Conservation (phyloP, 2,113 vertebrate genomes). For the Thermophis baileyi region DNA sequence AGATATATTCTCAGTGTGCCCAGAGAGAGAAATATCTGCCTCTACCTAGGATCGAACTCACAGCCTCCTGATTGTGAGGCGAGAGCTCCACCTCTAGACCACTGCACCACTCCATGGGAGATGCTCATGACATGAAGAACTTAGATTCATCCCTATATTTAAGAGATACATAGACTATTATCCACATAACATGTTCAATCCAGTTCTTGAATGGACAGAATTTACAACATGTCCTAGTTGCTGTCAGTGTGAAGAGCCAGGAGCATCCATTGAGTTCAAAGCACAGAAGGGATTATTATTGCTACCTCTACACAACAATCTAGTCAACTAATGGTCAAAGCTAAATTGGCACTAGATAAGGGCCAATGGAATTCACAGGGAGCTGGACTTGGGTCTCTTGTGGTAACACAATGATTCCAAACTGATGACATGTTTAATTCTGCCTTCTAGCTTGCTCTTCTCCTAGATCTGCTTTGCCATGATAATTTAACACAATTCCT, state of each 20-base stretch:
- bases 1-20: no score
- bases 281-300: not conserved
- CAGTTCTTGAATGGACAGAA: not conserved
- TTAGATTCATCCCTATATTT: not conserved
- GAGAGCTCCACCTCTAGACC: no score
- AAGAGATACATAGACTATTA: not conserved
- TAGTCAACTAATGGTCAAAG: not conserved
- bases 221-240: not conserved
- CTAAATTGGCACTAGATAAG: not conserved
- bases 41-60: no score
- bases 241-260: not conserved
- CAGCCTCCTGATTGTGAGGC: no score
- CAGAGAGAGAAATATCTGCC: no score
- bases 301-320: not conserved
- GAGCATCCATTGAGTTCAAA: not conserved
- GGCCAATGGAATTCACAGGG: not conserved
- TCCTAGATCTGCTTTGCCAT: not conserved
- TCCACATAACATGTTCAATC: not conserved
- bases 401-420: not conserved
- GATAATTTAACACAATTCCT: not conserved
- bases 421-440: not conserved
- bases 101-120: not conserved
- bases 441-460: not conserved
- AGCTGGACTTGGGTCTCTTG: not conserved
- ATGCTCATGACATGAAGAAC: not conserved